Percentiles rank a stretch among this genome's conserved stretches.
These are phyloP conservation scores for Auanema sp. DNA, from an alignment of 2,888 invertebrate genomes.

Conservation along the genomic window DNA sequence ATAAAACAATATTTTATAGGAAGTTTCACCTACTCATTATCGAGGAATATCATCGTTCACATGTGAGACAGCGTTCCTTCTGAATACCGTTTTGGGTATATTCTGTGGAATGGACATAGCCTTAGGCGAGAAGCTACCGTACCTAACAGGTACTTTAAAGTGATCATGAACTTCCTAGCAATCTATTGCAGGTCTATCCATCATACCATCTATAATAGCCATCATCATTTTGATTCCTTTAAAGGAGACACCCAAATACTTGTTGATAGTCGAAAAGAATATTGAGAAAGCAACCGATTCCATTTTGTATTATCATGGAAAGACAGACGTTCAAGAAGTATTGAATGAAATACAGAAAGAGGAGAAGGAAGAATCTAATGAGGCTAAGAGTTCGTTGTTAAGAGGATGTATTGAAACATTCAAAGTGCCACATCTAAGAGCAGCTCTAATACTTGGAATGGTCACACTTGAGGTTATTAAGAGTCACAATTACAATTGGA, in stretches of 20 bases:
- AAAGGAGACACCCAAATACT: constrained; percentile 11
- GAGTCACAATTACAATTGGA: too few relatives aligned
- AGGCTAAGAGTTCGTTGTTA: too few relatives aligned
- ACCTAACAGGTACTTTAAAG: not conserved
- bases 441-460: too few relatives aligned
- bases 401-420: too few relatives aligned
- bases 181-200: constrained; percentile 1
- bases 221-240: constrained; percentile 2
- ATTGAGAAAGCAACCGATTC: not conserved
- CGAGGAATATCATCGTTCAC: constrained; percentile 4
- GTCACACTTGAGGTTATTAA: too few relatives aligned
- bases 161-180: not conserved
- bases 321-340: constrained; percentile 19
- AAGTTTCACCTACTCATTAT: constrained; percentile 7
- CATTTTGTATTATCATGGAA: constrained; percentile 5
- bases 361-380: constrained; percentile 19
- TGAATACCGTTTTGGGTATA: constrained; percentile 2
- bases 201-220: constrained; percentile 1
- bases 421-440: too few relatives aligned
- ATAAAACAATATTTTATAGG: not conserved
- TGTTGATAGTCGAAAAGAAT: not conserved
- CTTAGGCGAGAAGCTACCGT: not conserved
- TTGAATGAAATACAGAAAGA: constrained; percentile 20
- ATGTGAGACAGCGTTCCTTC: constrained; percentile 10
- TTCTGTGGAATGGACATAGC: constrained; percentile 11